Evolutionary conservation across 2,113 vertebrate genomes (phyloP).

Genomic region (Micronisus gabar): DNA sequence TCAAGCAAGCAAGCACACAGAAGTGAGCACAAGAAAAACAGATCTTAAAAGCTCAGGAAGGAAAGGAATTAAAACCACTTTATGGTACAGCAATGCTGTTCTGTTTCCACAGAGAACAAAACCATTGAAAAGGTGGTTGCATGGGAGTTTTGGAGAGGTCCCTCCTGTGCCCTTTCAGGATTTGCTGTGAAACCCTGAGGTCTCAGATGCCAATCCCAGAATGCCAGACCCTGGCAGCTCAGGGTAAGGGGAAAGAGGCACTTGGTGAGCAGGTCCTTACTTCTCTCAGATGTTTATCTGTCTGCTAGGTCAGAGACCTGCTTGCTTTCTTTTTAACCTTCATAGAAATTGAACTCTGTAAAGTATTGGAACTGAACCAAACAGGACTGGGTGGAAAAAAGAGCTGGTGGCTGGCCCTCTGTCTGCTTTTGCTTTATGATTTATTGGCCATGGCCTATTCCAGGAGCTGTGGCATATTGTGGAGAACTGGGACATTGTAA

Average conservation of each 20-base stretch:
- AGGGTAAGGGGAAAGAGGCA: not conserved
- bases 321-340: not conserved
- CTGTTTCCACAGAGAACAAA: not conserved
- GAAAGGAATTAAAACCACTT: not conserved
- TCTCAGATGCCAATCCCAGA: not conserved
- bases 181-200: not conserved
- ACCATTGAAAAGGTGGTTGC: not conserved
- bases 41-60: not conserved
- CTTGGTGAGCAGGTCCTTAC: not conserved
- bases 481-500: not conserved
- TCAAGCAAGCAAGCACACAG: not conserved
- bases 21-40: not conserved
- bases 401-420: accelerated
- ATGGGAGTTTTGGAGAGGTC: not conserved
- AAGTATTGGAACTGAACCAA: not conserved
- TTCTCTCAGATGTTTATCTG: not conserved
- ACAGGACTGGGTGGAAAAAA: not conserved
- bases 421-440: not conserved
- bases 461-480: not conserved
- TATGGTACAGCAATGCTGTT: not conserved
- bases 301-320: not conserved
- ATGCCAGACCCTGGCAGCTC: not conserved
- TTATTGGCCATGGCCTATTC: not conserved
- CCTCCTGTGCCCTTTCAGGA: not conserved
- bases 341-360: not conserved